Percentiles rank a stretch among this genome's conserved stretches.
phyloP scores from a whole-genome alignment of 2,797 vertebrate genomes.

The Antennarius maculatus region DNA sequence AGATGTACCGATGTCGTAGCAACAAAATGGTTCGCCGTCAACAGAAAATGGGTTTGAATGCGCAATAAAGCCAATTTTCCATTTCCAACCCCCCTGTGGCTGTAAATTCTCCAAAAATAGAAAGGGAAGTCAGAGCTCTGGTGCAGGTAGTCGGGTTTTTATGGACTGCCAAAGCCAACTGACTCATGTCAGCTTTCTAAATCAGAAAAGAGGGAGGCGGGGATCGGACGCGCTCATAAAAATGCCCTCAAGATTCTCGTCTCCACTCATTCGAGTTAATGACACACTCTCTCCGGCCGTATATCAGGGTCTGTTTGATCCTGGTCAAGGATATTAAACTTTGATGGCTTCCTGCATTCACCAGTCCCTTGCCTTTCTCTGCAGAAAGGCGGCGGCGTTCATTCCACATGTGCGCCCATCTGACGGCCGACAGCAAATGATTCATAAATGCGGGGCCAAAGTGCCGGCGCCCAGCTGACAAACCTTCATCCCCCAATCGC shows the following conservation, averaged over 20 bases:
- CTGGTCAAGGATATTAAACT: constrained; percentile 74
- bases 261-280: constrained; percentile 70
- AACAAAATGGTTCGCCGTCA: too few relatives aligned
- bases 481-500: constrained; percentile 13
- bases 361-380: constrained; percentile 33
- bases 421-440: constrained; percentile 52
- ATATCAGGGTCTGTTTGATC: constrained; percentile 74
- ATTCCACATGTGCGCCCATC: constrained; percentile 34
- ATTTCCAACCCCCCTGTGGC: background rate
- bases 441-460: constrained; percentile 36
- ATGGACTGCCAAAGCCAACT: constrained; percentile 61
- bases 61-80: constrained; percentile 27
- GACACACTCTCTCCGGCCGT: constrained; percentile 62
- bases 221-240: constrained; percentile 59
- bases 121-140: constrained; percentile 22
- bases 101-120: constrained; percentile 16
- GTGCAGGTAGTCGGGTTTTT: constrained; percentile 57
- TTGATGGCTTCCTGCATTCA: constrained; percentile 58
- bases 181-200: constrained; percentile 71
- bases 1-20: constrained; percentile 13
- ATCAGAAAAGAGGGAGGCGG: constrained; percentile 60
- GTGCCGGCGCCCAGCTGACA: constrained; percentile 37
- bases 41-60: too few relatives aligned
- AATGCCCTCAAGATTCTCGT: constrained; percentile 60
- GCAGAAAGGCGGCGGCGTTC: constrained; percentile 42